phyloP scores from a whole-genome alignment of 2,797 vertebrate genomes.

The Poeciliopsis presidionis region DNA sequence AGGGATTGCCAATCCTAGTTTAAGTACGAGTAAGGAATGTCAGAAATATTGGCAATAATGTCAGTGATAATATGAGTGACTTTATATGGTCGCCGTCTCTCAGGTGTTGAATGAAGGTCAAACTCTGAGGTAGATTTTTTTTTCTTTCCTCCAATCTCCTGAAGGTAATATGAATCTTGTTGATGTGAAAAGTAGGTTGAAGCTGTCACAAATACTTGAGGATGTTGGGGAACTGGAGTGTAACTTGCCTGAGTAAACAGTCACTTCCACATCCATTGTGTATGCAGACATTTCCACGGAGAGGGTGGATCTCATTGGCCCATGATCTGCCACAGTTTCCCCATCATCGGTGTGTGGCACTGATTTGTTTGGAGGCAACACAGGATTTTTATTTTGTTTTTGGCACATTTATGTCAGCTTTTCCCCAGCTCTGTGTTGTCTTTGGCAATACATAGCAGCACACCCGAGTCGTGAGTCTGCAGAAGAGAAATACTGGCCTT shows the following conservation, averaged over 20 bases:
- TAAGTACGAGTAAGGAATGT: not conserved
- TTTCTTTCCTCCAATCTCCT: not conserved
- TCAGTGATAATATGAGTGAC: not conserved
- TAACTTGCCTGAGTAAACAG: slow-evolving; percentile 18
- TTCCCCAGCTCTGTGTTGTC: slow-evolving; percentile 42
- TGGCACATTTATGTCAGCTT: slow-evolving; percentile 51
- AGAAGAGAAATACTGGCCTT: slow-evolving; percentile 17
- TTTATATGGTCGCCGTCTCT: not conserved
- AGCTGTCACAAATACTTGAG: slow-evolving; percentile 24
- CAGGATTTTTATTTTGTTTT: slow-evolving; percentile 12
- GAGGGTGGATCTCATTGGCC: slow-evolving; percentile 39
- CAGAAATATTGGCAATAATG: not conserved
- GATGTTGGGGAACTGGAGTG: slow-evolving; percentile 31
- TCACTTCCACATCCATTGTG: slow-evolving; percentile 7
- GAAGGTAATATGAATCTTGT: not conserved
- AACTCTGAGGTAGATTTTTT: not conserved
- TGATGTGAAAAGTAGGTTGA: slow-evolving; percentile 21
- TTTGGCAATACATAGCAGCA: slow-evolving; percentile 39
- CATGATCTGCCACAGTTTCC: slow-evolving; percentile 37
- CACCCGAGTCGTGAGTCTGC: slow-evolving; percentile 34
- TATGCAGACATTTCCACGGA: slow-evolving; percentile 37
- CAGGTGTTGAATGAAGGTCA: not conserved
- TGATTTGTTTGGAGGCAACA: slow-evolving; percentile 33
- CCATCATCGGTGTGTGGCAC: slow-evolving; percentile 37
- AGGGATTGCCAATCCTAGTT: not conserved